Percentiles rank a stretch among this genome's conserved stretches.
Evolutionary conservation across 2,888 invertebrate genomes (phyloP).

Genomic region (Calliphora vomitoria): DNA sequence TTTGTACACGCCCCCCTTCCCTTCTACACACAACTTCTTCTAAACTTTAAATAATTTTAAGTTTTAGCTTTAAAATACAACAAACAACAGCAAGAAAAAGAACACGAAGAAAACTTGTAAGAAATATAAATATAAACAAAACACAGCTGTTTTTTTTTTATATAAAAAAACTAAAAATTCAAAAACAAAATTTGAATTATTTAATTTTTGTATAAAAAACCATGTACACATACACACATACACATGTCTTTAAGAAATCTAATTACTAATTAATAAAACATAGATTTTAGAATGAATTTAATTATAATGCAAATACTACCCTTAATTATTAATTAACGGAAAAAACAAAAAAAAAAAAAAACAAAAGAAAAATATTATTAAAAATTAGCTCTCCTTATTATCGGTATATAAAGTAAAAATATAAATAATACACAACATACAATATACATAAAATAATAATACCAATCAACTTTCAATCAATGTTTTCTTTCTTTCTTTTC

Average conservation of each 20-base stretch:
- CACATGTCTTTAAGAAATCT: constrained; percentile 41
- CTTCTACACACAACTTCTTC: constrained; percentile 18
- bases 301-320: constrained; percentile 49
- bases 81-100: background rate
- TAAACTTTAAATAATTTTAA: constrained; percentile 47
- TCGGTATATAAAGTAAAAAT: constrained; percentile 41
- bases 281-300: constrained; percentile 67
- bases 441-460: constrained; percentile 25
- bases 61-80: constrained; percentile 43
- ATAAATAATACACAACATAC: constrained; percentile 44
- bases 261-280: constrained; percentile 45
- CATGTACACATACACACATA: background rate
- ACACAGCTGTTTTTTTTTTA: background rate
- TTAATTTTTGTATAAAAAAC: constrained; percentile 39
- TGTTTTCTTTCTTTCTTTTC: constrained; percentile 54
- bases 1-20: constrained; percentile 30
- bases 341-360: constrained; percentile 28
- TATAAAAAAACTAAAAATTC: constrained; percentile 7
- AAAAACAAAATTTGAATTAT: constrained; percentile 3
- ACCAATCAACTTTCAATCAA: constrained; percentile 60
- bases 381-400: constrained; percentile 62
- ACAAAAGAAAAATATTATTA: constrained; percentile 26
- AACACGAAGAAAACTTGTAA: constrained; percentile 44
- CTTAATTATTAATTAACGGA: constrained; percentile 51
- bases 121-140: constrained; percentile 36